Evolutionary conservation across 2,888 invertebrate genomes (phyloP).

Genomic region (Sacculina carcini): DNA sequence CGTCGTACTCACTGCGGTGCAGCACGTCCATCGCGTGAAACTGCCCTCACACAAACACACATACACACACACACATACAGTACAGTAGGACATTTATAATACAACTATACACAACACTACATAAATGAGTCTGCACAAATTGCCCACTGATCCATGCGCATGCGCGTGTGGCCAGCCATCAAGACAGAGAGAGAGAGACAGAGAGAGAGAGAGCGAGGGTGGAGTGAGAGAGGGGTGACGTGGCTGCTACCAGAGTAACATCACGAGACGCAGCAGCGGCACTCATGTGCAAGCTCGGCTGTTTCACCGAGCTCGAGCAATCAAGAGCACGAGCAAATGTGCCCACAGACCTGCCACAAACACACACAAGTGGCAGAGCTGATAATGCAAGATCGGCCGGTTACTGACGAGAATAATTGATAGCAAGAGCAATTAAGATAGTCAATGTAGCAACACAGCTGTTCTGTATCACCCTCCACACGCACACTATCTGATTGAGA

Average conservation of each 20-base stretch:
- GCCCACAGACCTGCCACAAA: conserved; percentile 69
- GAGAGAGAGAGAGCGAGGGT: neutral
- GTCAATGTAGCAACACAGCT: too few relatives aligned
- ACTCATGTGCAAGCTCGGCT: conserved; percentile 95
- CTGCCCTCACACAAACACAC: conserved; percentile 23
- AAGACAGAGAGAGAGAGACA: neutral
- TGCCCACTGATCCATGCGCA: too few relatives aligned
- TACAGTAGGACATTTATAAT: neutral
- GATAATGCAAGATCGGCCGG: too few relatives aligned
- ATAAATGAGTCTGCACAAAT: too few relatives aligned
- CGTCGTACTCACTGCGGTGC: conserved; percentile 71
- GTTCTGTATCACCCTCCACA: too few relatives aligned
- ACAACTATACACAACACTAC: too few relatives aligned
- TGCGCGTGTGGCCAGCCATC: neutral
- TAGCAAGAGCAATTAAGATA: too few relatives aligned
- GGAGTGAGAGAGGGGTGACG: too few relatives aligned
- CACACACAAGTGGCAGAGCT: too few relatives aligned
- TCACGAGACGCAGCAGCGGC: conserved; percentile 97
- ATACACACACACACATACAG: neutral
- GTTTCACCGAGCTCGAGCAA: conserved; percentile 91
- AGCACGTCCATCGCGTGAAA: conserved; percentile 96
- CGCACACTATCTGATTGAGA: too few relatives aligned
- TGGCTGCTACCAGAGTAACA: conserved; percentile 67
- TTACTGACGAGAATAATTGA: too few relatives aligned
- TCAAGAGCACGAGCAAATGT: conserved; percentile 96